These are phyloP conservation scores for Rhinophrynus dorsalis DNA, from an alignment of 2,797 vertebrate species.

Conservation along the genomic window DNA sequence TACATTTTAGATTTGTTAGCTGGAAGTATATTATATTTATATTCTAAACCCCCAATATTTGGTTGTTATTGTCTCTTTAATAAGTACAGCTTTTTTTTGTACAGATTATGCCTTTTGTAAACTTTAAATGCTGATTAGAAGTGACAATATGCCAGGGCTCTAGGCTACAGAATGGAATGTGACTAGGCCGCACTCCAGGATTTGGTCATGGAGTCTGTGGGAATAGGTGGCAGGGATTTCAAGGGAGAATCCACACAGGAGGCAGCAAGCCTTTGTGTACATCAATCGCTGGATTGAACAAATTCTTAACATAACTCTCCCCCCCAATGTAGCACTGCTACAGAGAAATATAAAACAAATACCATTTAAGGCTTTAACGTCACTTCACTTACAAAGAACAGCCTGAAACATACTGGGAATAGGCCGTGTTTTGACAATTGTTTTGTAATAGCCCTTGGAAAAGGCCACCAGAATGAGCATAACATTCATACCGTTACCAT, in stretches of 20 bases:
- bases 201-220: constrained; percentile 14
- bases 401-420: constrained; percentile 16
- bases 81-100: too few species aligned
- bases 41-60: too few species aligned
- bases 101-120: background rate
- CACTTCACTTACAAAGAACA: constrained; percentile 13
- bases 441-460: background rate
- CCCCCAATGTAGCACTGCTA: constrained; percentile 13
- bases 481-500: constrained; percentile 26
- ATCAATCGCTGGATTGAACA: constrained; percentile 16
- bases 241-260: constrained; percentile 14
- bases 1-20: too few species aligned
- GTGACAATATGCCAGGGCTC: background rate
- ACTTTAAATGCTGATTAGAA: background rate
- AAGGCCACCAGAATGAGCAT: background rate
- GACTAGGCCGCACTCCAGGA: constrained; percentile 19
- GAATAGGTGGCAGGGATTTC: constrained; percentile 14
- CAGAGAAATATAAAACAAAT: constrained; percentile 40
- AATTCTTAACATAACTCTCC: constrained; percentile 41
- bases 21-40: too few species aligned
- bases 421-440: constrained; percentile 13
- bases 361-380: constrained; percentile 47
- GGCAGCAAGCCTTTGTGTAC: constrained; percentile 24
- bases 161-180: constrained; percentile 24
- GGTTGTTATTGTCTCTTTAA: too few species aligned